Conservation (phyloP, 2,113 vertebrate species). For the Pagrus major region DNA sequence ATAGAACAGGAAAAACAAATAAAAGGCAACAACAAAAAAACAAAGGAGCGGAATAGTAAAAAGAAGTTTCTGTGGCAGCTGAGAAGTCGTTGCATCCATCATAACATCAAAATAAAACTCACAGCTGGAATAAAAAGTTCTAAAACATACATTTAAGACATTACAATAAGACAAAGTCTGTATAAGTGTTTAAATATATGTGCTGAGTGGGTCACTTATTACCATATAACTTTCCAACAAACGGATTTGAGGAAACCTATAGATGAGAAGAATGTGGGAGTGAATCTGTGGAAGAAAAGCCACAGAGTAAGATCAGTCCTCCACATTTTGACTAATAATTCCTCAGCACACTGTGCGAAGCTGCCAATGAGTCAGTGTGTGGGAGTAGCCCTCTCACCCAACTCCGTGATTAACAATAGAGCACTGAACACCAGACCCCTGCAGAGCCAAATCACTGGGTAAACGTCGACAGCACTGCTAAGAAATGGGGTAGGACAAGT, state of each 20-base stretch:
- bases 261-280: slow-evolving; percentile 49
- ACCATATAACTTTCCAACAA: background rate
- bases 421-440: slow-evolving; percentile 59
- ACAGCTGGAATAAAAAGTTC: background rate
- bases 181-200: slow-evolving; percentile 8
- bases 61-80: too few species aligned
- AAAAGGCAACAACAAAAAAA: too few species aligned
- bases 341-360: slow-evolving; percentile 56
- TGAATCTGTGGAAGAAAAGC: slow-evolving; percentile 41
- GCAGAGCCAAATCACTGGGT: slow-evolving; percentile 69
- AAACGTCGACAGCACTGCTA: slow-evolving; percentile 48
- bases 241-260: slow-evolving; percentile 26
- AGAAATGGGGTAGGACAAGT: slow-evolving; percentile 55
- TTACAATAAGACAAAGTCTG: background rate
- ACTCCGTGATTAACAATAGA: slow-evolving; percentile 73
- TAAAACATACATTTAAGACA: background rate
- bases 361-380: slow-evolving; percentile 75
- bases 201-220: background rate
- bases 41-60: too few species aligned
- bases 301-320: slow-evolving; percentile 36
- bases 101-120: background rate
- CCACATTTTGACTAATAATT: slow-evolving; percentile 68
- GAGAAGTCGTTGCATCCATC: background rate
- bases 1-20: too few species aligned
- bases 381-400: slow-evolving; percentile 73